phyloP scores from a whole-genome alignment of 2,113 vertebrate genomes.

The Porphyrio hochstetteri region DNA sequence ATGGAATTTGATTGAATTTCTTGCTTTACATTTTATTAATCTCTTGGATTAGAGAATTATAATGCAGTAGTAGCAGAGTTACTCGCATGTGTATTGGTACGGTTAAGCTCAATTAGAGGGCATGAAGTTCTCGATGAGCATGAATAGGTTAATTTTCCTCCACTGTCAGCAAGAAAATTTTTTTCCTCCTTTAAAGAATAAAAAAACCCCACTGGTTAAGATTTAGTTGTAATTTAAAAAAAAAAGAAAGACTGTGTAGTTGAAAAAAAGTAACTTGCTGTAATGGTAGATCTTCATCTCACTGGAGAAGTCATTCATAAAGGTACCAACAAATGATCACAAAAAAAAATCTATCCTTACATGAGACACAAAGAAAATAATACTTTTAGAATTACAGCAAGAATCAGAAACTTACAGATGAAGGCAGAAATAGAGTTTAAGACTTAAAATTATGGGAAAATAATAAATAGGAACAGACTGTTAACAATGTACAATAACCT shows the following conservation, averaged over 20 bases:
- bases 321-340: not conserved
- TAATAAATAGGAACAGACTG: not conserved
- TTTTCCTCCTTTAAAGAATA: not conserved
- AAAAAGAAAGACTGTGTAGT: not conserved
- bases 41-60: not conserved
- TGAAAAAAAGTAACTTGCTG: not conserved
- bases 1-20: not conserved
- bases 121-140: not conserved
- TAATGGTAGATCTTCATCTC: not conserved
- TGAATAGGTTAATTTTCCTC: not conserved
- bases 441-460: not conserved
- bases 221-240: not conserved
- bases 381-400: not conserved
- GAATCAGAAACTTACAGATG: not conserved
- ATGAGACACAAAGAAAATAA: not conserved
- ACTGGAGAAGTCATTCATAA: not conserved
- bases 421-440: not conserved
- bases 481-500: not conserved
- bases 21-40: not conserved
- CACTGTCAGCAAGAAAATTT: not conserved
- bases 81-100: not conserved
- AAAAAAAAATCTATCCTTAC: not conserved
- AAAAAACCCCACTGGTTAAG: not conserved
- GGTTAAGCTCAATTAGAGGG: constrained; percentile 5
- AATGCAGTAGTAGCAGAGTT: not conserved